phyloP scores from a whole-genome alignment of 2,797 vertebrate genomes.

The Gambelia wislizenii region DNA sequence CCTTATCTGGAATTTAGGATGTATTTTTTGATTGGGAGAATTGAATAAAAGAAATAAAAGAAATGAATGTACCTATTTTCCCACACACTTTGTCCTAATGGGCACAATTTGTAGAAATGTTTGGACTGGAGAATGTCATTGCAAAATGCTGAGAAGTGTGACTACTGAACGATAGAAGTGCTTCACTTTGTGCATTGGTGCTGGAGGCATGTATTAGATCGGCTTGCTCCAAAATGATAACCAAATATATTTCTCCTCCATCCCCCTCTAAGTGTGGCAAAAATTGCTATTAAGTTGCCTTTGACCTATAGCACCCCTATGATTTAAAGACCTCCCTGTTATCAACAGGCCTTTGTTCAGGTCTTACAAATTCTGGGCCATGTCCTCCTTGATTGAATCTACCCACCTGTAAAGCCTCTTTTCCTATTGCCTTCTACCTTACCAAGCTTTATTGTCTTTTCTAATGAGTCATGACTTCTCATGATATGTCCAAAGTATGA shows the following conservation, averaged over 20 bases:
- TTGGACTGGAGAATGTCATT: background rate
- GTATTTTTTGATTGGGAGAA: background rate
- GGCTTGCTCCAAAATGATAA: background rate
- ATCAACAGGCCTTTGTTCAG: too few relatives aligned
- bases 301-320: background rate
- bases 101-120: background rate
- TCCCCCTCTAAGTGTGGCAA: background rate
- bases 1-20: too few relatives aligned
- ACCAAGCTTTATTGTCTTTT: too few relatives aligned
- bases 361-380: too few relatives aligned
- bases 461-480: too few relatives aligned
- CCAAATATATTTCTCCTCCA: background rate
- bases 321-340: too few relatives aligned
- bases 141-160: background rate
- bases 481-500: too few relatives aligned
- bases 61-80: background rate
- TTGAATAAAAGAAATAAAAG: background rate
- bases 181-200: background rate
- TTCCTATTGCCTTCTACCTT: too few relatives aligned
- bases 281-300: background rate
- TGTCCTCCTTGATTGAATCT: too few relatives aligned
- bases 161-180: background rate
- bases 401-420: too few relatives aligned
- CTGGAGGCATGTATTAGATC: background rate
- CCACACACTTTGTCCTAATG: background rate